Evolutionary conservation across 2,888 invertebrate species (phyloP).

Genomic region (Calameuta idolon): DNA sequence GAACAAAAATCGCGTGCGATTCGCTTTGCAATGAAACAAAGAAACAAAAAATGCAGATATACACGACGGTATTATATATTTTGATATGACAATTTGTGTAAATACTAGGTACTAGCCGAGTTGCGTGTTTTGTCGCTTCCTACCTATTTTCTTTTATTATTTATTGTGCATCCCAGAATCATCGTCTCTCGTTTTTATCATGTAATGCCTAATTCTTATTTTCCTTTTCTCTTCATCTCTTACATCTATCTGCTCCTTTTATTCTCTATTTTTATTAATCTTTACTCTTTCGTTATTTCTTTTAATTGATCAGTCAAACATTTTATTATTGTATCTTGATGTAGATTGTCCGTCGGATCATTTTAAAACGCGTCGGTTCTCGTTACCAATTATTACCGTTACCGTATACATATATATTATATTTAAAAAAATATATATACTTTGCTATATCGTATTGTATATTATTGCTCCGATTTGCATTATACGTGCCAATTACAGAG

Average conservation of each 20-base stretch:
- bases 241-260: constrained; percentile 10
- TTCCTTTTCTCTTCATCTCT: constrained; percentile 34
- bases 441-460: constrained; percentile 36
- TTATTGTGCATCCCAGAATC: constrained; percentile 63
- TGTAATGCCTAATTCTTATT: constrained; percentile 13
- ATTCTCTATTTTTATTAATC: constrained; percentile 15
- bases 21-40: constrained; percentile 19
- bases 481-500: constrained; percentile 27
- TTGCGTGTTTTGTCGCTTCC: constrained; percentile 25
- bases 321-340: neutral
- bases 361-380: constrained; percentile 19
- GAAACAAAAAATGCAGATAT: constrained; percentile 28
- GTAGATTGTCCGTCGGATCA: neutral
- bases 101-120: constrained; percentile 60
- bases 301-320: constrained; percentile 29
- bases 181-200: constrained; percentile 36
- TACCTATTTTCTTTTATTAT: constrained; percentile 55
- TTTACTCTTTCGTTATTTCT: constrained; percentile 20
- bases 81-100: constrained; percentile 67
- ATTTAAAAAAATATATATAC: constrained; percentile 56
- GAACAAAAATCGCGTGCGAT: constrained; percentile 44
- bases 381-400: constrained; percentile 32
- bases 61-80: constrained; percentile 62
- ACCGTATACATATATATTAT: constrained; percentile 40
- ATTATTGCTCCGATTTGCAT: neutral